These are phyloP conservation scores for Micropoecilia bifurca DNA, from an alignment of 2,797 vertebrate genomes.

Conservation along the genomic window DNA sequence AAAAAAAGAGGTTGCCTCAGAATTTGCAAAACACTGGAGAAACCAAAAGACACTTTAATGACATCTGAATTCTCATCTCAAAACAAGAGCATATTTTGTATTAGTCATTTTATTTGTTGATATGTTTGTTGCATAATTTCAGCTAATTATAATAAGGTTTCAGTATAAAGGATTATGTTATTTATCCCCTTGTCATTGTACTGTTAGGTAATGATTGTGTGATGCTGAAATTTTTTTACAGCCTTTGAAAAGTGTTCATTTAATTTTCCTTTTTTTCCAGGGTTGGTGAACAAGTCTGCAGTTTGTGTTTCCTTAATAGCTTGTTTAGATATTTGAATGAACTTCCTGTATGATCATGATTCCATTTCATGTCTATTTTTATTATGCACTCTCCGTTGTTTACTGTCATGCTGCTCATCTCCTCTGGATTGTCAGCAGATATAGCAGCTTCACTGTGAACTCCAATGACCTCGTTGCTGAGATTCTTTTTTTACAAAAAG, in stretches of 20 bases:
- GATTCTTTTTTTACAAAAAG: not conserved
- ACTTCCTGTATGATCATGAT: not conserved
- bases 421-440: not conserved
- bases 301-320: not conserved
- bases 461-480: not conserved
- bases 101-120: not conserved
- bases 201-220: not conserved
- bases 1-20: not conserved
- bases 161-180: not conserved
- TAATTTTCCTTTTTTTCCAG: not conserved
- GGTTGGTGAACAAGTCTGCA: not conserved
- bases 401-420: not conserved
- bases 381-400: not conserved
- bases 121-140: not conserved
- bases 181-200: not conserved
- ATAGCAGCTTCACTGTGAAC: not conserved
- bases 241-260: not conserved
- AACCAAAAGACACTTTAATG: not conserved
- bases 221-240: not conserved
- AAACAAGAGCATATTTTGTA: not conserved
- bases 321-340: not conserved
- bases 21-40: not conserved
- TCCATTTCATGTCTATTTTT: not conserved
- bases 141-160: not conserved
- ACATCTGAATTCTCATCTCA: not conserved